Evolutionary conservation across 1,140 invertebrate genomes (phyloP).

Genomic region (Drosophila kepulauana): DNA sequence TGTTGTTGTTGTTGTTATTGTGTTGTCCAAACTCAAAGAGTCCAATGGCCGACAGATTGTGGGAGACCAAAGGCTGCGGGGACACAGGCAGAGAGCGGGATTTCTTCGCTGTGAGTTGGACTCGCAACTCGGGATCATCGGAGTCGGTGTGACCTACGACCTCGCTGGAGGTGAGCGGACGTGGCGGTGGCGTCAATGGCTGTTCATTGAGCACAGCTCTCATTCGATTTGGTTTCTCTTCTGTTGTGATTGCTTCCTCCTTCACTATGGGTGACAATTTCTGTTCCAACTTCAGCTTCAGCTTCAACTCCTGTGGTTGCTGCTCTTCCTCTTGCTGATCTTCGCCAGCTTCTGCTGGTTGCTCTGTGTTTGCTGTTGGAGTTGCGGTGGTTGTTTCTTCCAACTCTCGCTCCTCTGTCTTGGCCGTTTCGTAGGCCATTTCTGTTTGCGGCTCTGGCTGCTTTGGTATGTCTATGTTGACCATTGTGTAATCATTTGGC

Average conservation of each 20-base stretch:
- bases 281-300: not conserved
- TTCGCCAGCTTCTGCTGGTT: not conserved
- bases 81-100: constrained; percentile 78
- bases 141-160: constrained; percentile 70
- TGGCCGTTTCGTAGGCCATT: constrained; percentile 25
- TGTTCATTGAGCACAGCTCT: constrained; percentile 41
- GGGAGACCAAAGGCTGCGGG: constrained; percentile 64
- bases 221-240: constrained; percentile 29
- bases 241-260: not conserved
- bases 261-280: not conserved
- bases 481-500: constrained; percentile 64
- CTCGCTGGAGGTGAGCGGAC: constrained; percentile 77
- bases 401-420: not conserved
- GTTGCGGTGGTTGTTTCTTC: not conserved
- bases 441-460: constrained; percentile 21
- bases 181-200: constrained; percentile 72
- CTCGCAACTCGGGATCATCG: constrained; percentile 66
- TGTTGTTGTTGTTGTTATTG: constrained; percentile 1
- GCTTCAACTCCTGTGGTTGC: not conserved
- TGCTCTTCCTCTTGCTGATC: constrained; percentile 1
- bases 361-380: not conserved
- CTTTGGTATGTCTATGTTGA: constrained; percentile 51
- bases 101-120: constrained; percentile 67
- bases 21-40: constrained; percentile 68
- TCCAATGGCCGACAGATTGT: constrained; percentile 59